These are phyloP conservation scores for Accipiter superciliosus DNA, from an alignment of 2,797 vertebrate genomes.

Conservation along the genomic window DNA sequence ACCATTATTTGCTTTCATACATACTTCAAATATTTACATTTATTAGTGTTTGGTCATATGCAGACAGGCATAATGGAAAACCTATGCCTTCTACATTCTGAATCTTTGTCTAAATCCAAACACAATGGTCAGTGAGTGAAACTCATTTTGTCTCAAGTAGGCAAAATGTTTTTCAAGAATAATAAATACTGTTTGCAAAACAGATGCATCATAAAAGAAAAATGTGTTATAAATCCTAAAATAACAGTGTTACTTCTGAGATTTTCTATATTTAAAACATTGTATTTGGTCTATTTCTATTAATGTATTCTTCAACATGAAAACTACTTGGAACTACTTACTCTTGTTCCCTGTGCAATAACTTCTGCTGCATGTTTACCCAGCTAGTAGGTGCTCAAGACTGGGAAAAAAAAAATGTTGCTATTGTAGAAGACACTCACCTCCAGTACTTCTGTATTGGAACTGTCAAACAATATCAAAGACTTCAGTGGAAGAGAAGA, in stretches of 20 bases:
- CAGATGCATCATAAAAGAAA: not conserved
- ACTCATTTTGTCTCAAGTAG: not conserved
- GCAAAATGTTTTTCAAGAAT: not conserved
- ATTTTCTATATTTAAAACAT: not conserved
- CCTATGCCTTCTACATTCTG: not conserved
- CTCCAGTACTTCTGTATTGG: not conserved
- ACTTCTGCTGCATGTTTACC: not conserved
- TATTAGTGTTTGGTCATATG: not conserved
- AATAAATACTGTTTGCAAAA: not conserved
- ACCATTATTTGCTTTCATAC: not conserved
- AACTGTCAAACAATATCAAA: not conserved
- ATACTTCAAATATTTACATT: not conserved
- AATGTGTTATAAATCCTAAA: not conserved
- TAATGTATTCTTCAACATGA: not conserved
- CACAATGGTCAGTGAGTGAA: not conserved
- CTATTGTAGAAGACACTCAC: not conserved
- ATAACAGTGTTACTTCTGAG: not conserved
- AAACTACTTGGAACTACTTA: not conserved
- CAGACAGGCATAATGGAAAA: not conserved
- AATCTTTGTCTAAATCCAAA: not conserved
- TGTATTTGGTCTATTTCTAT: not conserved
- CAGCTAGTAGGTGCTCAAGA: not conserved
- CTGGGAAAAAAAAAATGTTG: not conserved
- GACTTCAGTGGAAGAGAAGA: not conserved
- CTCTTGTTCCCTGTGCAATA: not conserved